Evolutionary conservation across 1,140 invertebrate genomes (phyloP).

Genomic region (Macrosteles quadrilineatus): DNA sequence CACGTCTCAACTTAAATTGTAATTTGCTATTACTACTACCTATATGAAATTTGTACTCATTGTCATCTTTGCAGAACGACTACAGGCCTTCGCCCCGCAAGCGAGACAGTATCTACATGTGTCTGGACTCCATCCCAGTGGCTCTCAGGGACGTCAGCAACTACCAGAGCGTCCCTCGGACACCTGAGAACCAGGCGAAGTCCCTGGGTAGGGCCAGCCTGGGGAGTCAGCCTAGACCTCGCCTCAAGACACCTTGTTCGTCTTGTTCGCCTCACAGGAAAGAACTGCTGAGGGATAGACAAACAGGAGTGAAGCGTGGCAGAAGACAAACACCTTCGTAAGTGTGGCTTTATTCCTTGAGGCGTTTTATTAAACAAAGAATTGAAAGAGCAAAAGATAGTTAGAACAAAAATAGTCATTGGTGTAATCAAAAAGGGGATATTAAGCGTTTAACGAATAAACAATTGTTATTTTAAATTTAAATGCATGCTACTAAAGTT

Average conservation of each 20-base stretch:
- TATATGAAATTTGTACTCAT: no score
- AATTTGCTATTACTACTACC: no score
- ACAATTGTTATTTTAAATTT: no score
- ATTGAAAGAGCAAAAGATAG: no score
- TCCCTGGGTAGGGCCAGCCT: constrained; percentile 16
- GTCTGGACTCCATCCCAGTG: constrained; percentile 42
- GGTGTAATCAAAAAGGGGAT: background rate
- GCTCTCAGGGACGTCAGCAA: constrained; percentile 46
- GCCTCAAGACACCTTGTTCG: constrained; percentile 30
- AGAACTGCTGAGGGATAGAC: background rate
- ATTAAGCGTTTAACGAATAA: no score
- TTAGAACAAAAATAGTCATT: background rate
- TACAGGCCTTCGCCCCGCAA: background rate
- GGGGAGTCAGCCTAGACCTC: background rate
- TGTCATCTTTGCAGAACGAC: background rate
- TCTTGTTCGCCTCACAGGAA: constrained; percentile 22
- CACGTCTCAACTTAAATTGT: no score
- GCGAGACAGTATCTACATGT: constrained; percentile 43
- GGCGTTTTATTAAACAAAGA: no score
- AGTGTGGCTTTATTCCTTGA: background rate
- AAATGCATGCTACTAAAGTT: no score
- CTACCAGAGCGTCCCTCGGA: constrained; percentile 32
- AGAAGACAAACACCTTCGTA: constrained; percentile 13
- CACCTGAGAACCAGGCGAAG: background rate
- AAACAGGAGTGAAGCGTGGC: background rate